Conservation (phyloP, 2,797 vertebrate species). For the Gambusia yucatana region DNA sequence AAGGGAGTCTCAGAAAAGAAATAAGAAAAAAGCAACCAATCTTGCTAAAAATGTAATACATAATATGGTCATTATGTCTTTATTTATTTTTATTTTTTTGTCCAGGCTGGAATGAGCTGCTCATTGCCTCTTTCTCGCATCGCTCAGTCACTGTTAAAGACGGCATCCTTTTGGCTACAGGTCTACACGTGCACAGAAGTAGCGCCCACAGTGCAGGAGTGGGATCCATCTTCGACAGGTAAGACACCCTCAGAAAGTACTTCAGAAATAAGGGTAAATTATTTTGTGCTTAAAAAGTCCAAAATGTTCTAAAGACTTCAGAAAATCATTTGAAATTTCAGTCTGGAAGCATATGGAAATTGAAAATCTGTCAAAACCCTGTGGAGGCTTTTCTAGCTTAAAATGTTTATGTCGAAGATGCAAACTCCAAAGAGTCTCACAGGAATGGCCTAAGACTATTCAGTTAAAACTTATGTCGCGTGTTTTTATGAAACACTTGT, state of each 20-base stretch:
- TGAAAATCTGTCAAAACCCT: not conserved
- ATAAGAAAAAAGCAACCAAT: not conserved
- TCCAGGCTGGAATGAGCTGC: conserved; percentile 92
- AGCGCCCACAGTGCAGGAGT: conserved; percentile 96
- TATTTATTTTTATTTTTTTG: not conserved
- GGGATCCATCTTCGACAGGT: conserved; percentile 98
- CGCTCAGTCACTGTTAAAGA: conserved; percentile 96
- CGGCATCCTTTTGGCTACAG: conserved; percentile 92
- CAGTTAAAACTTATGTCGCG: not conserved
- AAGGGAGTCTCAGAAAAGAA: conserved; percentile 9
- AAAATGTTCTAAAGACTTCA: not conserved
- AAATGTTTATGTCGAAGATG: not conserved
- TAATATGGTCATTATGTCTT: not conserved
- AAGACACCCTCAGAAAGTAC: not conserved
- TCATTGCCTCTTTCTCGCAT: conserved; percentile 96
- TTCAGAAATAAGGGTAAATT: not conserved
- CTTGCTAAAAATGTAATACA: not conserved
- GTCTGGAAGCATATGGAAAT: not conserved
- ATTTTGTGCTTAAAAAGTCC: not conserved
- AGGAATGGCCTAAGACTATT: not conserved
- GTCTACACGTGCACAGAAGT: conserved; percentile 93
- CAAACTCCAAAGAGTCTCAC: not conserved
- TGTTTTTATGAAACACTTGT: not conserved
- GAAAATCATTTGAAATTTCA: not conserved
- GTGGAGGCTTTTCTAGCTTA: not conserved